Evolutionary conservation across 2,113 vertebrate species (phyloP), one percentile per base, ranked within the genome.

Genomic region (Oncorhynchus nerka): DNA sequence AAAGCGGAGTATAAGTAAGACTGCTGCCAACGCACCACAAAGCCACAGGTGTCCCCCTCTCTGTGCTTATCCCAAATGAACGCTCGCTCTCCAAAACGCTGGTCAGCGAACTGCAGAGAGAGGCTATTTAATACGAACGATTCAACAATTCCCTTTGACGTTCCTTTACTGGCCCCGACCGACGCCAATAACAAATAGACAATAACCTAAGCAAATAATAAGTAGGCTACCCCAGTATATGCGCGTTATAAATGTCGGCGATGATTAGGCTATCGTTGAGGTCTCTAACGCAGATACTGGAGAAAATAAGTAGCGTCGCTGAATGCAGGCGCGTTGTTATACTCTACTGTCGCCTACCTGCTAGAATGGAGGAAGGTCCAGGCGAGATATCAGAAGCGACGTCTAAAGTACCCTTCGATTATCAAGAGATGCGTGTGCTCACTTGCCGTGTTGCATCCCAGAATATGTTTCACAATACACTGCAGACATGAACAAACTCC

Each of bases 31-130:
- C 64, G 74, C 66, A 73, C 65, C 76, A 72, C 68, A 76, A 74
- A 87, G 83, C 88, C 80, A 92, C 92, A 91, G 91, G 91, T 93
- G 89, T 83, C 65, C 71, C 62, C 59, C 72, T 22, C 49, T 45
- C 39, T 5, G 55, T 48, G 70, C 61, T 72, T 70, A 68, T 22
- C 12, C 48, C 71, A 76, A 65, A 11, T n/a, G 74, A 72, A 80
- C 8, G 73, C 65, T 32, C 64, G n/a, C 76, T 83, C 76, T 79
- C 80, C 75, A 73, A 67, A 80, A 64, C 49, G 13, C n/a, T 16
- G 49, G 1, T 11, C 66, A 70, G 62, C 15, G 39, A 67, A 51
- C 51, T 20, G 24, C 62, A 67, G 62, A 65, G 13, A 61, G 15
- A 61, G 16, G 9, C 64, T 65, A 15, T 62, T 24, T 16, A 62